Evolutionary conservation across 2,888 invertebrate species (phyloP), one percentile per base, ranked within the genome.

Genomic region (Pseudeuparius sepicola): DNA sequence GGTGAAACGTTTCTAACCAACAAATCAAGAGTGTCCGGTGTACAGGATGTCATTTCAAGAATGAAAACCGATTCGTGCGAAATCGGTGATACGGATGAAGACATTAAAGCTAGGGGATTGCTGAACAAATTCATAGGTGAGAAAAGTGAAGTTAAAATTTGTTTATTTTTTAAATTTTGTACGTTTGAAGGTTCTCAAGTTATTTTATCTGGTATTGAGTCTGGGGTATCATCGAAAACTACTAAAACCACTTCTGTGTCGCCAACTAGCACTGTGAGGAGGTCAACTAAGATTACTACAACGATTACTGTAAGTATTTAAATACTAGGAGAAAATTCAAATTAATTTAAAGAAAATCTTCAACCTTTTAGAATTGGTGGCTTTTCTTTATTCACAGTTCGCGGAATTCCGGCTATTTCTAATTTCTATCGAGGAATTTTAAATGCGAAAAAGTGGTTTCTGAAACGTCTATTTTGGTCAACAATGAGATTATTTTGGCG

Each of bases 121-220:
- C 70, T 85, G 32, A 86, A 86, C 66, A 85, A 84, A 67, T 85
- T 85, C 66, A 68, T 86, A 27, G 43, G 43, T 41, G 13, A 11
- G 14, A 20, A 7, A 25, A 6, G 11, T 7, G 10, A 5, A 25
- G 11, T 20, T 20, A 7, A 6, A n/a, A 7, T 20, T 6, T 20
- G 7, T n/a, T n/a, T 7, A 20, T 20, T n/a, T n/a, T n/a, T n/a
- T n/a, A n/a, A n/a, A 32, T 7, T 7, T 20, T 20, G 20, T 20
- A 7, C 6, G 7, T 7, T 20, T 20, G 15, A 7, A 43, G 85
- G 85, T 37, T 81, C 84, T 43, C 79, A 80, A 50, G 82, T 84
- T 49, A 73, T 85, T 39, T 75, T 86, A 67, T 75, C 78, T 34
- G 84, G 83, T 48, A 78, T 84, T 68, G 83, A 84, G 65, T 57